These are phyloP conservation scores for Phoebastria nigripes DNA, from an alignment of 2,797 vertebrate genomes.

Conservation along the genomic window DNA sequence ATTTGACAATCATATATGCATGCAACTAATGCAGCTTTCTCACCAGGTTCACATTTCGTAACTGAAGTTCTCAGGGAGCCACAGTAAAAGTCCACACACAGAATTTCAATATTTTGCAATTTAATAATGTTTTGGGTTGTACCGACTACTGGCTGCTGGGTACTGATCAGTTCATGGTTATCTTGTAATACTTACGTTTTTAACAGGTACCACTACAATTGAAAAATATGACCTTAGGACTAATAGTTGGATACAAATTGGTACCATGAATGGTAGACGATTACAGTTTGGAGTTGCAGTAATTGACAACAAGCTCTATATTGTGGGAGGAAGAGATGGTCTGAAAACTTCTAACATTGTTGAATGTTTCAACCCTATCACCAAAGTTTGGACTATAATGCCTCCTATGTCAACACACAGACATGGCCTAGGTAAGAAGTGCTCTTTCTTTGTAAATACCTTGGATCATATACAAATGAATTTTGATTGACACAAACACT, in stretches of 20 bases:
- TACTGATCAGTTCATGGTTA: background rate
- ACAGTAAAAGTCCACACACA: background rate
- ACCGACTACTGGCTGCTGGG: background rate
- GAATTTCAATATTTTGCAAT: background rate
- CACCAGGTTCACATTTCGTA: rapidly evolving
- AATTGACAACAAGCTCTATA: slow-evolving; percentile 94
- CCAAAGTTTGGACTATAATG: slow-evolving; percentile 94
- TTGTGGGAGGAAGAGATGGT: slow-evolving; percentile 94
- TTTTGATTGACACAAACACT: too few relatives aligned
- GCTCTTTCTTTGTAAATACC: background rate
- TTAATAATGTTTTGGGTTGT: background rate
- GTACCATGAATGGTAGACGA: slow-evolving; percentile 89
- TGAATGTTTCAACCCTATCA: slow-evolving; percentile 92
- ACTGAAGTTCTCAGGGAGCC: background rate
- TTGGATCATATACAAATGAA: background rate
- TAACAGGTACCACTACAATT: slow-evolving; percentile 89
- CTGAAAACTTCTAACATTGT: slow-evolving; percentile 96
- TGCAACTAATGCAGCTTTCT: background rate
- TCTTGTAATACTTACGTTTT: background rate
- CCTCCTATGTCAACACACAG: slow-evolving; percentile 98
- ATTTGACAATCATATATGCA: rapidly evolving
- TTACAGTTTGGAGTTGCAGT: slow-evolving; percentile 96
- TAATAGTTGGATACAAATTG: slow-evolving; percentile 92
- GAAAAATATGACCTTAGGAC: slow-evolving; percentile 96
- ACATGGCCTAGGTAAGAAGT: slow-evolving; percentile 87